Evolutionary conservation across 2,113 vertebrate genomes (phyloP).

Genomic region (Rhinopomastus cyanomelas): DNA sequence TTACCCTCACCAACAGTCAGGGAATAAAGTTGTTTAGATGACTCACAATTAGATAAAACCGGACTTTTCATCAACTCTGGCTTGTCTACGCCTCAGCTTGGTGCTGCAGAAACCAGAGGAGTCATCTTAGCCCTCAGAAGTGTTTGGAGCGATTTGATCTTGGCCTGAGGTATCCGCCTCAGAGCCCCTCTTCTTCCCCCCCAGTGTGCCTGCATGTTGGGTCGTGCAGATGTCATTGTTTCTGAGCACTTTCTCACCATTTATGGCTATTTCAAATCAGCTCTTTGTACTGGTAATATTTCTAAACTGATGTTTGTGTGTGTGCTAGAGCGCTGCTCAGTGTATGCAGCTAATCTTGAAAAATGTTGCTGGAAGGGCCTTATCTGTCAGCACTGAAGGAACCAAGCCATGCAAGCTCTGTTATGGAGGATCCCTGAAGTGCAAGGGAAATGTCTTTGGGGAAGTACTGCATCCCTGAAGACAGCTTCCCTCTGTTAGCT

Average conservation of each 20-base stretch:
- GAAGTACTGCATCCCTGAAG: neutral
- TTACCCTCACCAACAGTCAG: neutral
- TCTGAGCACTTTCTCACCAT: neutral
- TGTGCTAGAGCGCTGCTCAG: neutral
- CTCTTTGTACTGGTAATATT: neutral
- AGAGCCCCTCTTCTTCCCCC: neutral
- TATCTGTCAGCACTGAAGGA: neutral
- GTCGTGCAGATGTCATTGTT: neutral
- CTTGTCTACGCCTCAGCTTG: neutral
- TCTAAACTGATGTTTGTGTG: neutral
- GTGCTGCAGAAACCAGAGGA: fast-evolving
- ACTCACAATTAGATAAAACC: neutral
- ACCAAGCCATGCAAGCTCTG: neutral
- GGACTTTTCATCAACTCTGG: neutral
- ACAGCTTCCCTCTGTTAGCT: neutral
- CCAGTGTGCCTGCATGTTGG: neutral
- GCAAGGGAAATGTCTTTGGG: neutral
- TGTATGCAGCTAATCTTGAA: neutral
- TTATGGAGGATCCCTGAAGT: fast-evolving
- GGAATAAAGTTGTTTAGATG: neutral
- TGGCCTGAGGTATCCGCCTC: neutral
- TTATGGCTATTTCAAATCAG: neutral
- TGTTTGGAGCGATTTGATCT: neutral
- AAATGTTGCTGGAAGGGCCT: neutral
- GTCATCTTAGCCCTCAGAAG: neutral